phyloP scores from a whole-genome alignment of 2,888 invertebrate genomes.

The Tenthredo amoena region DNA sequence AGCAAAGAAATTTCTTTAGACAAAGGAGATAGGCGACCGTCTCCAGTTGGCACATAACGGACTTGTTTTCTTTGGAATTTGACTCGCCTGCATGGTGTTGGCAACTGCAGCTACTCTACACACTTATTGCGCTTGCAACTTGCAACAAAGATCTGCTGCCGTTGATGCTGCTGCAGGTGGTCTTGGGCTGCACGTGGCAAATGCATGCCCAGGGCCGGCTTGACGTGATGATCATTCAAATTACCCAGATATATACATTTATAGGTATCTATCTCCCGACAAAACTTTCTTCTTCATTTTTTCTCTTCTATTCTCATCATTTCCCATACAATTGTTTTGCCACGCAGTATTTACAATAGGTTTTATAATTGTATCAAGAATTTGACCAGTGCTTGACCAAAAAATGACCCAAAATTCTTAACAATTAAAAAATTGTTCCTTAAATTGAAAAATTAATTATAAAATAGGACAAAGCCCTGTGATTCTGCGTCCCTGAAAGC shows the following conservation, averaged over 20 bases:
- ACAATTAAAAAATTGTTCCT: no score
- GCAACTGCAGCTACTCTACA: conserved; percentile 43
- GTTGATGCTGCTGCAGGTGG: conserved; percentile 63
- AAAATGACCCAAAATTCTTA: no score
- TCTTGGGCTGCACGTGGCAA: conserved; percentile 54
- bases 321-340: no score
- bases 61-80: conserved; percentile 63
- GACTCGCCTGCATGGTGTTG: conserved; percentile 55
- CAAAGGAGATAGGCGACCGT: conserved; percentile 48
- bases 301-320: background rate
- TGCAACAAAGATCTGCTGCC: conserved; percentile 59
- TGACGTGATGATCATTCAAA: background rate
- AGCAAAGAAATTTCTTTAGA: conserved; percentile 41
- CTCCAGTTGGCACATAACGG: conserved; percentile 60
- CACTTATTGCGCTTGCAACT: conserved; percentile 55
- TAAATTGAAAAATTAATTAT: no score
- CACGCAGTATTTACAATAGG: no score
- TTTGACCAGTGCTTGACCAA: no score
- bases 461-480: background rate
- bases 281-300: background rate
- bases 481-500: conserved; percentile 31
- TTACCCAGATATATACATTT: background rate
- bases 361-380: no score
- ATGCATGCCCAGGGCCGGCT: conserved; percentile 45
- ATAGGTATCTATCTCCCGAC: background rate